Evolutionary conservation across 1,140 invertebrate genomes (phyloP).

Genomic region (Caligus rogercresseyi): DNA sequence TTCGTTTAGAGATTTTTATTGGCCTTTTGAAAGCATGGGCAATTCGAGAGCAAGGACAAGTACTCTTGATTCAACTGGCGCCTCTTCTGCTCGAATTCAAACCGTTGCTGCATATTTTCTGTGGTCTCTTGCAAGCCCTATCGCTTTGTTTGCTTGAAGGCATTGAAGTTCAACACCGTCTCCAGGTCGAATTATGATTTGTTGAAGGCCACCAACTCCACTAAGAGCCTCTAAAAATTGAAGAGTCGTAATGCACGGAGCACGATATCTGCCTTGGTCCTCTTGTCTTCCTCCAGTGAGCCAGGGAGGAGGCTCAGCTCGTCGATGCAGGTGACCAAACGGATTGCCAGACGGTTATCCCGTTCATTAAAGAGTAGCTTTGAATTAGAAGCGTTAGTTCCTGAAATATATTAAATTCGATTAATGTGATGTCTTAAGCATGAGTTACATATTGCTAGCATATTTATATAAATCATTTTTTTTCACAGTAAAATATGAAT

Average conservation of each 20-base stretch:
- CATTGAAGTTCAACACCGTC: constrained; percentile 87
- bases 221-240: constrained; percentile 79
- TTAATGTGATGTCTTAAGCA: too few relatives aligned
- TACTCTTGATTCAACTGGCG: constrained; percentile 80
- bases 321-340: constrained; percentile 67
- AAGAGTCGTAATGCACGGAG: constrained; percentile 72
- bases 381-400: neutral
- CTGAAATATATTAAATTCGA: too few relatives aligned
- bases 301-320: constrained; percentile 61
- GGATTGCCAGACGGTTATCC: constrained; percentile 69
- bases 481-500: too few relatives aligned
- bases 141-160: constrained; percentile 85
- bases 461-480: too few relatives aligned
- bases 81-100: constrained; percentile 86
- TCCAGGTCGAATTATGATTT: constrained; percentile 82
- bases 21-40: constrained; percentile 90
- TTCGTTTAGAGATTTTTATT: constrained; percentile 65
- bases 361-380: constrained; percentile 70
- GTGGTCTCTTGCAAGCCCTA: constrained; percentile 91
- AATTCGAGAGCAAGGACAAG: constrained; percentile 87
- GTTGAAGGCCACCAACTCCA: constrained; percentile 72
- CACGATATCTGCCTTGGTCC: constrained; percentile 84
- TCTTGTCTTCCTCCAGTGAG: constrained; percentile 75
- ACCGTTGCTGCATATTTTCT: constrained; percentile 91
- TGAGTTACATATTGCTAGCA: too few relatives aligned